Percentiles rank a stretch among this genome's conserved stretches.
Evolutionary conservation across 2,113 vertebrate species (phyloP).

Genomic region (Labeo catla): DNA sequence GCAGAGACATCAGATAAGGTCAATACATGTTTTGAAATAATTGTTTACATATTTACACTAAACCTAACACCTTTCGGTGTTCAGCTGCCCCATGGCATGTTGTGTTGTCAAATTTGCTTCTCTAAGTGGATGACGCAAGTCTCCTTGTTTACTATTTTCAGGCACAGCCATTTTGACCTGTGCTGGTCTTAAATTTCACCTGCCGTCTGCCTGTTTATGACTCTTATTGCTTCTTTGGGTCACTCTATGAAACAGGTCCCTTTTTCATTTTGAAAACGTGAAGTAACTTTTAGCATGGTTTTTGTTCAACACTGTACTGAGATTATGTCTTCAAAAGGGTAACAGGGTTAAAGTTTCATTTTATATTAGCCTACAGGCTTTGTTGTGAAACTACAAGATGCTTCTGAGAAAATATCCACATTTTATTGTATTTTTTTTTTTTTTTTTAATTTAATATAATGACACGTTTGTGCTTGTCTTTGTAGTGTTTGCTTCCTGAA

Average conservation of each 20-base stretch:
- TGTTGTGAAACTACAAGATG: too few species aligned
- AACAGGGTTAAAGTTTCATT: too few species aligned
- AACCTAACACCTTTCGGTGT: background rate
- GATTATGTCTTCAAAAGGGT: too few species aligned
- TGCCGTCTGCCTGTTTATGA: background rate
- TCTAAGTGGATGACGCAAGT: background rate
- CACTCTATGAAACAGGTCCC: background rate
- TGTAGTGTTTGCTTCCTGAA: too few species aligned
- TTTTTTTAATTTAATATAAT: too few species aligned
- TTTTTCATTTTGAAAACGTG: background rate
- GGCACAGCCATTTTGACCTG: background rate
- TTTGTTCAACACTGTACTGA: too few species aligned
- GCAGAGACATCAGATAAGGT: too few species aligned
- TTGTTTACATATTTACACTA: background rate
- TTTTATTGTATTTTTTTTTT: too few species aligned
- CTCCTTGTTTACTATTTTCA: conserved; percentile 18
- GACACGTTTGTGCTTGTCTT: too few species aligned
- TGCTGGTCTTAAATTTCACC: conserved; percentile 14
- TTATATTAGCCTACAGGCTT: too few species aligned
- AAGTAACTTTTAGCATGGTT: background rate
- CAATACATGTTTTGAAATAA: background rate
- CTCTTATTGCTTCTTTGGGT: background rate
- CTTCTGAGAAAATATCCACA: too few species aligned
- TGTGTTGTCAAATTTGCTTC: background rate
- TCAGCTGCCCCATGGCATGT: background rate